Base-by-base conservation (phyloP, 2,888 invertebrate species). In the Drosophila conformis region DNA sequence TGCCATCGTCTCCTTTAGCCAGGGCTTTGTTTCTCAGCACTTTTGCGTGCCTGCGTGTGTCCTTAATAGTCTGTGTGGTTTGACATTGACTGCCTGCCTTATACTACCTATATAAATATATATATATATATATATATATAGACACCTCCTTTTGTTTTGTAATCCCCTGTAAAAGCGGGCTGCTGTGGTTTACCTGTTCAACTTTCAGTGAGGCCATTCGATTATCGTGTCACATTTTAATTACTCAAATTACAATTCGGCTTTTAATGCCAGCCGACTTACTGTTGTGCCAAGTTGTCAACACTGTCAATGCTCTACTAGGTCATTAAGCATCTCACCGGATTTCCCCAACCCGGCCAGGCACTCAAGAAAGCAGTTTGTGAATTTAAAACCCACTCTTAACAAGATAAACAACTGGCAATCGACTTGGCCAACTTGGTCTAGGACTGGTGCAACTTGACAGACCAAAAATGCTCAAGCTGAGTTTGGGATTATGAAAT, bases 171-270 rank as follows among this genome's bases (percentile, higher is more conserved):
- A 76, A 69, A 87, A 31, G 27, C 4, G 31, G 68, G 52, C 74
- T 73, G 69, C 71, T 66, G 46, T 35, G 74, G 65, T 69, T 62
- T 71, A 78, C 82, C 78, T 78, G 82, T 35, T 18, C 35, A 38
- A n/a, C 27, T 33, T 31, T 48, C 58, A 54, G 42, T 18, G 10
- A n/a, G n/a, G 56, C 63, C 46, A 71, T 90, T 86, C 90, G 85
- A 86, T 90, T 86, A 90, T 90, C 87, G 89, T 90, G 83, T 86
- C 85, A 88, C 74, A 88, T 86, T 86, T 86, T 86, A 86, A 86
- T 90, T 86, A 86, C 85, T 90, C 84, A 86, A 89, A 86, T 86
- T 86, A 90, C 90, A 86, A 78, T 73, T 72, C 73, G 81, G 73
- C 80, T 79, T 76, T 87, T 89, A 80, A 89, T 87, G 90, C 80